Base-by-base conservation (phyloP, 1,140 invertebrate species). In the Branchinecta lindahli region DNA sequence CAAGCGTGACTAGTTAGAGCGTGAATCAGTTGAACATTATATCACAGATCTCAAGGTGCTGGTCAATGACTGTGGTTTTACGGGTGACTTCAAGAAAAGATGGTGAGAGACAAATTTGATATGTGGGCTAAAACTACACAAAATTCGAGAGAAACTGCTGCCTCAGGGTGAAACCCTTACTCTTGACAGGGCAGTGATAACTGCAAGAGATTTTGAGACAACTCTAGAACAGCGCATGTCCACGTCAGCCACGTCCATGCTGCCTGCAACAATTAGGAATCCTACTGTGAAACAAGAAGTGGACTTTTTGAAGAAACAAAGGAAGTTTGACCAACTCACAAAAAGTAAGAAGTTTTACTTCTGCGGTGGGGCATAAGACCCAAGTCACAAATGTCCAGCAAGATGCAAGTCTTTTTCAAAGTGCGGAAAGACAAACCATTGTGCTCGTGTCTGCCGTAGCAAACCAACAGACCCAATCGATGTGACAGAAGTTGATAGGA, bases 21-120 rank as follows among this genome's bases (percentile, higher is more conserved):
- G n/a, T 52, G 47, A 52, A 52, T 52, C 47, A 52, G 47, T 52
- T 52, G 47, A 52, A 52, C 47, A 52, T 52, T 52, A 52, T 52
- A 52, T 52, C 47, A 52, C 47, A 52, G 47, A 9, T 52, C 47
- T 52, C 47, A 52, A 52, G 47, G 47, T 52, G 47, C 47, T 52
- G 47, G n/a, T 52, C 47, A 52, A 52, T 9, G 47, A 52, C 47
- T 52, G 47, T 52, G 47, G n/a, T 9, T 52, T 52, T 9, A 9
- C 9, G 47, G 47, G 9, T 9, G n/a, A 9, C n/a, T 52, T 52
- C 9, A 52, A n/a, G n/a, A 52, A 52, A n/a, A 52, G 47, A 52
- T 52, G 47, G 47, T 52, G 47, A 52, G 47, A 52, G 47, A 52
- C 47, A 52, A n/a, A 52, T 52, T n/a, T 52, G 47, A 52, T 52